Conservation (phyloP, 2,113 vertebrate species). For the Alexandromys fortis region DNA sequence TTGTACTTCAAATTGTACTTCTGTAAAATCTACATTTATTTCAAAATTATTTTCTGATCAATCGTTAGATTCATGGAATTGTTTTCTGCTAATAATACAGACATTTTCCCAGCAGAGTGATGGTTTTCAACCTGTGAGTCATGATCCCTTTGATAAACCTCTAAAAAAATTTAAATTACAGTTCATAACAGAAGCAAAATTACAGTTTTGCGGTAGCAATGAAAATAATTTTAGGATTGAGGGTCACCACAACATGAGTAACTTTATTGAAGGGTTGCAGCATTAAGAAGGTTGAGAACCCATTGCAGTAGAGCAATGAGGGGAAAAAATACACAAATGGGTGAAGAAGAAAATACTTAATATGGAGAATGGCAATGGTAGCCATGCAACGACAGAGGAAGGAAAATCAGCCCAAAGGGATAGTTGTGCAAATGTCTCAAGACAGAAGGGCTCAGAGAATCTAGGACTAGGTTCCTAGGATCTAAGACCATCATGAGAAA, state of each 20-base stretch:
- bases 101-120: not conserved
- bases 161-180: not conserved
- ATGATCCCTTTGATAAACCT: not conserved
- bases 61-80: not conserved
- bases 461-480: not conserved
- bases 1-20: not conserved
- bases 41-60: not conserved
- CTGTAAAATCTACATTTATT: conserved; percentile 46
- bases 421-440: not conserved
- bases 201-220: not conserved
- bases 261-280: not conserved
- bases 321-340: not conserved
- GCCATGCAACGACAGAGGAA: not conserved
- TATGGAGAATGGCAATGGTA: not conserved
- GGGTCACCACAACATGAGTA: not conserved
- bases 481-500: not conserved
- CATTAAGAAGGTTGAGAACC: not conserved
- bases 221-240: not conserved
- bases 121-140: not conserved
- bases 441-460: too few species aligned
- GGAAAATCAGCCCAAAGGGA: not conserved
- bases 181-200: not conserved
- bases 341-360: not conserved
- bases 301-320: not conserved
- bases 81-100: not conserved